Evolutionary conservation across 35 echinoderm and acorn worm genomes (phyloP), one percentile per base, ranked within the genome.

Genomic region (Patiria miniata): DNA sequence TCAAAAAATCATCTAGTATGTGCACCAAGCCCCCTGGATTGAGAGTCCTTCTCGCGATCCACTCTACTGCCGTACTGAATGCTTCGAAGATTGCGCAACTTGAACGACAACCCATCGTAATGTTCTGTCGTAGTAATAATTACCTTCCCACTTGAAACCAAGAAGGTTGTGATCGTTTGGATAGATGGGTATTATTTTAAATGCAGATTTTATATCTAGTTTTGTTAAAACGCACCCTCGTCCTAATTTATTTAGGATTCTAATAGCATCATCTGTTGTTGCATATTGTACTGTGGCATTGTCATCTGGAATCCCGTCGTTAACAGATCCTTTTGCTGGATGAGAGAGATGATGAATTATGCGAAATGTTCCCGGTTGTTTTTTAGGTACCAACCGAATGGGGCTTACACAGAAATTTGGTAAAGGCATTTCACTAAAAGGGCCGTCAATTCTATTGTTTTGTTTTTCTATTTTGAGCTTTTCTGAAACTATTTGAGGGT

Each of bases 131-230:
- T 26, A 77, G 33, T 54, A 54, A 18, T 9, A 54, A 9, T 54
- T 7, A 7, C 52, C 52, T 9, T 54, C 52, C 52, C 52, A 54
- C 52, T 54, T 7, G 18, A 54, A 54, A 54, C 52, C 52, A 9
- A 54, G 18, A 9, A 54, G 18, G 52, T 54, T 54, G 18, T 54
- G 52, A 36, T 36, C 68, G 9, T 23, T 8, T 77, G 68, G 68
- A 23, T 77, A 26, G 7, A 77, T 23, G 29, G 68, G 68, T 7
- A 77, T 77, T 7, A 77, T n/a, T 26, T 36, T 77, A 26, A 77
- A 77, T 9, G 68, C 68, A n/a, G 68, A 77, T 77, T 77, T 7
- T 8, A 77, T 77, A 23, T n/a, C n/a, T n/a, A n/a, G n/a, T n/a
- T n/a, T n/a, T n/a, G n/a, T n/a, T n/a, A n/a, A n/a, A n/a, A n/a